A percentile compares a stretch with the other conserved stretches of the same genome.
Evolutionary conservation across 2,797 vertebrate genomes (phyloP).

Genomic region (Eutrigla gurnardus): DNA sequence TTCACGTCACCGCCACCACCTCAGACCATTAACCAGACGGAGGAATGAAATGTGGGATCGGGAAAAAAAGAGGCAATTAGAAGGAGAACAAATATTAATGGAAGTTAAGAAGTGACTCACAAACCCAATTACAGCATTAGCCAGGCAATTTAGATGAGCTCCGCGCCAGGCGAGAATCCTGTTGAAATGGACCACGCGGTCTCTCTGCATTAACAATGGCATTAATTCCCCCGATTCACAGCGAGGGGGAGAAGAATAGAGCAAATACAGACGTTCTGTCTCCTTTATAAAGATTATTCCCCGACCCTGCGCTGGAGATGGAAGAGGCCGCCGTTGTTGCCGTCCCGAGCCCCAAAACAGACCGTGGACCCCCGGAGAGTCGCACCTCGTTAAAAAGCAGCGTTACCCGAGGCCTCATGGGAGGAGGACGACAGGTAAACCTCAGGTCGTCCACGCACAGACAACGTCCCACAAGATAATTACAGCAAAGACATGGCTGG

Average conservation of each 20-base stretch:
- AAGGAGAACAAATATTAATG: slow-evolving; percentile 84
- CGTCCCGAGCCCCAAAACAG: slow-evolving; percentile 65
- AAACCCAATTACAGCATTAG: slow-evolving; percentile 92
- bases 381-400: slow-evolving; percentile 78
- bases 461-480: slow-evolving; percentile 62
- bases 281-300: slow-evolving; percentile 77
- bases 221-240: slow-evolving; percentile 77
- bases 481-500: slow-evolving; percentile 43
- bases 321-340: slow-evolving; percentile 74
- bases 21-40: slow-evolving; percentile 72
- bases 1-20: slow-evolving; percentile 55
- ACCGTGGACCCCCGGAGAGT: slow-evolving; percentile 79
- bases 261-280: slow-evolving; percentile 86
- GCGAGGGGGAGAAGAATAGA: slow-evolving; percentile 65
- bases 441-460: slow-evolving; percentile 29
- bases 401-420: slow-evolving; percentile 54
- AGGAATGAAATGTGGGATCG: slow-evolving; percentile 73
- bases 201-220: slow-evolving; percentile 81
- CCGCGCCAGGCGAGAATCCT: slow-evolving; percentile 86
- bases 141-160: slow-evolving; percentile 85
- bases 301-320: slow-evolving; percentile 74
- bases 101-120: slow-evolving; percentile 87
- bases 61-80: slow-evolving; percentile 76
- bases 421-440: slow-evolving; percentile 60
- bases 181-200: slow-evolving; percentile 88